Base-by-base conservation (phyloP, 2,888 invertebrate species). In the Sminthurinus aureus region DNA sequence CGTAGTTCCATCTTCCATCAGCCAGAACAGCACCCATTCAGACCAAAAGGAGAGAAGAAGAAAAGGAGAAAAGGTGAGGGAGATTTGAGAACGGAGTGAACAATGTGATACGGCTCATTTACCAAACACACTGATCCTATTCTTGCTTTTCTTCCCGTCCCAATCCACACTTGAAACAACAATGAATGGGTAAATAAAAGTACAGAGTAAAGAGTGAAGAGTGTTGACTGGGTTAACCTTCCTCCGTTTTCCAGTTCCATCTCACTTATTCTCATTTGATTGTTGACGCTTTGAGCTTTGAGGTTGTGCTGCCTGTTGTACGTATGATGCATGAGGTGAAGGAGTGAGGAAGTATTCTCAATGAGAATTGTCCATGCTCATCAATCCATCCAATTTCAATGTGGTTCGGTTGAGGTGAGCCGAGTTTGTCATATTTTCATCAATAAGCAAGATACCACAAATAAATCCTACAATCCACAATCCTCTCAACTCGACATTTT, bases 91-190 rank as follows among this genome's bases (percentile, higher is more conserved):
- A 77, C 24, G 66, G 50, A n/a, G 18, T 6, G 58, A 84, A 38
- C 18, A 75, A 75, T 75, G 75, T 73, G 81, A 81, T 67, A 81
- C 78, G 81, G 81, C 84, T 84, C 84, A 84, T 84, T 84, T 84
- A 84, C 79, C 69, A 26, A 73, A 75, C 38, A 38, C 38, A 38
- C 38, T 38, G 38, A 38, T 38, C 3, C 38, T 38, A 9, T n/a
- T 79, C 9, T 69, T 80, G 51, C 74, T 81, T 84, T 84, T 67
- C 77, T 84, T 73, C 24, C 58, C 71, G 76, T 66, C 12, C 67
- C 52, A 81, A 78, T 79, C 81, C 78, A 81, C 81, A 81, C 80
- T 83, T 77, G 83, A 83, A 75, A 81, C 51, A 66, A 83, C 80
- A 83, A 83, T 83, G 71, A 9, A 6, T 6, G 38, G 6, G 38